Conservation (phyloP, 2,113 vertebrate genomes). For the Accipiter virgatus region DNA sequence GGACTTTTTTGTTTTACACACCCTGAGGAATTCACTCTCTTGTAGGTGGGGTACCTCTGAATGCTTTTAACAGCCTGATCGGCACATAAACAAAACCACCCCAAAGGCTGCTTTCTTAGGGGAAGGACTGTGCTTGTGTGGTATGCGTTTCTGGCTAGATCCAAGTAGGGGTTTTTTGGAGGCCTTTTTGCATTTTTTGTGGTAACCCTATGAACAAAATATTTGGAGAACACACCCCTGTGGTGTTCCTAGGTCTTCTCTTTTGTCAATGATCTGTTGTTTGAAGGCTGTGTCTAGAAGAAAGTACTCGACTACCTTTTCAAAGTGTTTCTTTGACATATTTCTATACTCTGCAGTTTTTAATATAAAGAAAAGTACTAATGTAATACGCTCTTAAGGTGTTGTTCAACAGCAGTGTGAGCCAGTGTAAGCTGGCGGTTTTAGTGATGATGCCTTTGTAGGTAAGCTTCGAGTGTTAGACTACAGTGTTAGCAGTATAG, state of each 20-base stretch:
- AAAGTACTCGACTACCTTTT: neutral
- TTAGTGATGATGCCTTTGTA: neutral
- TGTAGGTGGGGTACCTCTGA: conserved; percentile 37
- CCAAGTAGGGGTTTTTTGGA: neutral
- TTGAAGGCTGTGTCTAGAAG: neutral
- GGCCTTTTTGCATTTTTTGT: neutral
- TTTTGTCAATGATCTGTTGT: neutral
- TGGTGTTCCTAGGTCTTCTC: neutral
- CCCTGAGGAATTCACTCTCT: neutral
- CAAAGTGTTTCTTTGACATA: neutral
- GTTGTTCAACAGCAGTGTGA: neutral
- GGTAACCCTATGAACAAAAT: neutral
- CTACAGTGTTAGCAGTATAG: neutral
- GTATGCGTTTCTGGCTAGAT: conserved; percentile 10
- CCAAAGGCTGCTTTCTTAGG: conserved; percentile 13
- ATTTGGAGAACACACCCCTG: neutral
- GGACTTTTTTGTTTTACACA: neutral
- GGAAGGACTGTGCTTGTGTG: neutral
- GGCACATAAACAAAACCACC: neutral
- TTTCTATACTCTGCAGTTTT: neutral
- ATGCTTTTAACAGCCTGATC: neutral
- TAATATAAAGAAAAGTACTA: neutral
- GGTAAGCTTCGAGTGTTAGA: neutral
- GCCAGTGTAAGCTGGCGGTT: neutral
- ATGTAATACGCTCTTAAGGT: neutral